Conservation (phyloP, 2,797 vertebrate species). For the Spea hammondii region DNA sequence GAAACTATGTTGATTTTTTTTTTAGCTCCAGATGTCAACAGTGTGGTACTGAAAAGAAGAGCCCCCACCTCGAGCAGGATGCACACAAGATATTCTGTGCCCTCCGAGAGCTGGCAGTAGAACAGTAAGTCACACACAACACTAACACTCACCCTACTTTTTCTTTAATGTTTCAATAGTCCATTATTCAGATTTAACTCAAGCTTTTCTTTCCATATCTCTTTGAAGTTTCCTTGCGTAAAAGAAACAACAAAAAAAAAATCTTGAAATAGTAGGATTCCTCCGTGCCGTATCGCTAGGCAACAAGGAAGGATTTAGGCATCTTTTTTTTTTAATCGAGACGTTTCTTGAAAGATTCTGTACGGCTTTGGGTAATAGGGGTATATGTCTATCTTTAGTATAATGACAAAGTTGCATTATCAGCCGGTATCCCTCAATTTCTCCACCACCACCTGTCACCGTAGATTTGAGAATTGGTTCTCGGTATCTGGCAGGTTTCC, state of each 20-base stretch:
- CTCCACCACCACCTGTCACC: background rate
- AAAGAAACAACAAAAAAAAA: background rate
- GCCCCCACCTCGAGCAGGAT: slow-evolving; percentile 40
- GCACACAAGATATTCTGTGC: slow-evolving; percentile 18
- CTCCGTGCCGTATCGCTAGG: slow-evolving; percentile 4
- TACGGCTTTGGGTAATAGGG: background rate
- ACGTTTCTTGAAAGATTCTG: slow-evolving; percentile 1
- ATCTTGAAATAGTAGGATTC: background rate
- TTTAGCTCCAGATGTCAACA: slow-evolving; percentile 61
- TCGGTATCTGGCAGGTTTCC: background rate
- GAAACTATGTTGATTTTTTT: slow-evolving; percentile 57
- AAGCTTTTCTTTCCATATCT: background rate
- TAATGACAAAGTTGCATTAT: slow-evolving; percentile 9
- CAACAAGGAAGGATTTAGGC: background rate
- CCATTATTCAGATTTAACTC: slow-evolving; percentile 39
- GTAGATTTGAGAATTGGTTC: background rate
- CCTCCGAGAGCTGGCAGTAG: slow-evolving; percentile 21
- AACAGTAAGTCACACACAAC: slow-evolving; percentile 21
- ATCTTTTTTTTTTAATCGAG: background rate
- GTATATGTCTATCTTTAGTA: slow-evolving; percentile 8
- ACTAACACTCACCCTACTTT: slow-evolving; percentile 9
- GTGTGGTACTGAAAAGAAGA: slow-evolving; percentile 47
- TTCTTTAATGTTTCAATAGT: slow-evolving; percentile 11
- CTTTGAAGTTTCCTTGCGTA: background rate
- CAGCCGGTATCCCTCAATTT: slow-evolving; percentile 1